These are phyloP conservation scores for Reticulitermes speratus DNA, from an alignment of 1,140 invertebrate genomes.

Conservation along the genomic window DNA sequence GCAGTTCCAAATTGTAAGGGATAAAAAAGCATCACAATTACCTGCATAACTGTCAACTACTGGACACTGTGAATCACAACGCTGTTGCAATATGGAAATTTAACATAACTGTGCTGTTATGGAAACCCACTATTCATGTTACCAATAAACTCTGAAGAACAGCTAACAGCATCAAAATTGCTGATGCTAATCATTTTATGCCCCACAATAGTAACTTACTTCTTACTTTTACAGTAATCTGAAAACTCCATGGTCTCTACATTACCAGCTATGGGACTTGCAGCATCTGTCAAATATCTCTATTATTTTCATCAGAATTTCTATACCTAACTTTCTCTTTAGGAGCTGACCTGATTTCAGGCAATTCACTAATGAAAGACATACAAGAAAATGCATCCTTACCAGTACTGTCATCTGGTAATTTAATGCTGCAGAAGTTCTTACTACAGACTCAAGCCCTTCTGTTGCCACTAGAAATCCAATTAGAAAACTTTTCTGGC, in stretches of 20 bases:
- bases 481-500: not conserved
- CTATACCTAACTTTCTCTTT: not conserved
- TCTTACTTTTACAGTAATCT: not conserved
- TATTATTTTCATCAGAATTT: not conserved
- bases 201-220: not conserved
- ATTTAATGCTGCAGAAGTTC: not conserved
- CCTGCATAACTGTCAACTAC: not conserved
- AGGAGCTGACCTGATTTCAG: not conserved
- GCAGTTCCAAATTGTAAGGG: not conserved
- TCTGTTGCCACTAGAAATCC: slow-evolving; percentile 2
- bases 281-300: not conserved
- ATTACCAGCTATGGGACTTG: not conserved
- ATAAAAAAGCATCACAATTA: slow-evolving; percentile 2
- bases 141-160: not conserved
- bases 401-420: not conserved
- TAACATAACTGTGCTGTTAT: not conserved
- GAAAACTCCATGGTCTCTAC: not conserved
- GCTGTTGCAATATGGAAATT: not conserved
- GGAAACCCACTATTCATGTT: not conserved
- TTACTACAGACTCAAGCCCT: not conserved
- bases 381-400: not conserved
- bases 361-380: not conserved
- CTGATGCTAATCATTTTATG: not conserved
- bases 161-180: not conserved
- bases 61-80: not conserved